Conservation (phyloP, 53 echinoderm and acorn worm species). For the Echinometra lucunter region DNA sequence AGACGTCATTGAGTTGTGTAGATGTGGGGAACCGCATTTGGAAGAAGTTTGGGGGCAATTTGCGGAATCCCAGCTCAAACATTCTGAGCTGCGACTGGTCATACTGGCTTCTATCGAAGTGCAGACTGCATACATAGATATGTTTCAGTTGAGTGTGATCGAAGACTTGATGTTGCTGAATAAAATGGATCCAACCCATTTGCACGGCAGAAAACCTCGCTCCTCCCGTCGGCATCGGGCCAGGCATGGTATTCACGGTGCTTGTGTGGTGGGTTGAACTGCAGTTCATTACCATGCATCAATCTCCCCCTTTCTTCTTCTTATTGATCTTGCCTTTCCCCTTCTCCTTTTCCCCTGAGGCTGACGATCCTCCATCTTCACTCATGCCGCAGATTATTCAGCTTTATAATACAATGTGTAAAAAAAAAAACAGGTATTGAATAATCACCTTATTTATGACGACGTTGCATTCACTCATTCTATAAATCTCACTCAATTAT, state of each 20-base stretch:
- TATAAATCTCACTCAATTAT: too few species aligned
- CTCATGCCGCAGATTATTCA: not conserved
- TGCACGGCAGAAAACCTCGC: not conserved
- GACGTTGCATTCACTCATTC: too few species aligned
- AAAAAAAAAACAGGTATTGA: too few species aligned
- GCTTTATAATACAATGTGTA: too few species aligned
- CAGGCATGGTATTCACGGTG: not conserved
- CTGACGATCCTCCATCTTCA: not conserved
- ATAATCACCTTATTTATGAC: too few species aligned
- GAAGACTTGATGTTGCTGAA: not conserved
- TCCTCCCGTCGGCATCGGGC: not conserved
- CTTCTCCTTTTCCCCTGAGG: not conserved
- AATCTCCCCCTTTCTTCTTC: not conserved
- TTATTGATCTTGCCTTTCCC: not conserved
- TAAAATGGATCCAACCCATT: constrained; percentile 23
- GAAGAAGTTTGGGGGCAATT: constrained; percentile 56
- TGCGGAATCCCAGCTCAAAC: constrained; percentile 24
- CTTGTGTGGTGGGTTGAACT: not conserved
- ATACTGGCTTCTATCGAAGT: constrained; percentile 50
- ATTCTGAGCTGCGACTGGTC: constrained; percentile 17
- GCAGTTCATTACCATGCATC: constrained; percentile 34
- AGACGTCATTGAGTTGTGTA: too few species aligned
- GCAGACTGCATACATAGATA: not conserved
- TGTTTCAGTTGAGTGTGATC: not conserved
- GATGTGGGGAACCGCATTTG: constrained; percentile 60